phyloP scores from a whole-genome alignment of 64 coral and sea anemone species.

The Montipora cactus region DNA sequence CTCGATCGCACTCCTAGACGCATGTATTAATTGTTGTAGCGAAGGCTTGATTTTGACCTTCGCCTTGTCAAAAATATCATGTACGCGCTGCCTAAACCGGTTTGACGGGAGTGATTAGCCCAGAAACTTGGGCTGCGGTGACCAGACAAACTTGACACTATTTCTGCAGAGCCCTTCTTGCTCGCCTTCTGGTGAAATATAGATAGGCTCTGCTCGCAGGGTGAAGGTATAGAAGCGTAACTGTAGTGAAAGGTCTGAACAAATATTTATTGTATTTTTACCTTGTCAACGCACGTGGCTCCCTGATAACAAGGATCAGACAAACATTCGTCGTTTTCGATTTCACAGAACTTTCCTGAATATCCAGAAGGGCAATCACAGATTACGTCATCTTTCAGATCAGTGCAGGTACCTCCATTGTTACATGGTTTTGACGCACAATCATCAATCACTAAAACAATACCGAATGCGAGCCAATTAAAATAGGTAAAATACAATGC shows the following conservation, averaged over 20 bases:
- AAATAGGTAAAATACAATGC: neutral
- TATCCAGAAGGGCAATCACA: conserved; percentile 87
- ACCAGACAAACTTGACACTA: no score
- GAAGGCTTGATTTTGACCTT: no score
- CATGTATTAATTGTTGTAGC: no score
- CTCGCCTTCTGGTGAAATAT: no score
- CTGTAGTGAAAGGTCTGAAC: neutral
- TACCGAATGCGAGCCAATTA: neutral
- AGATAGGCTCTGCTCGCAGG: no score
- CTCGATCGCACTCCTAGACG: no score
- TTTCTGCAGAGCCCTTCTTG: no score
- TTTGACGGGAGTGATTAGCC: no score
- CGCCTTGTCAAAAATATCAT: no score
- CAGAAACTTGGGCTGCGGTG: neutral
- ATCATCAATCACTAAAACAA: conserved; percentile 74
- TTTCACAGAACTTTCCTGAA: conserved; percentile 84
- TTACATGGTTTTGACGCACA: conserved; percentile 95
- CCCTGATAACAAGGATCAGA: conserved; percentile 83
- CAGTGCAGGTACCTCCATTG: conserved; percentile 79
- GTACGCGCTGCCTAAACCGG: no score
- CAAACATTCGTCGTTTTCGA: conserved; percentile 87
- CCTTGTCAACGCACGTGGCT: conserved; percentile 91
- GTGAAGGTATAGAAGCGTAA: no score
- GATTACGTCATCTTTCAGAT: conserved; percentile 70
- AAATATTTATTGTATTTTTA: conserved; percentile 6